Evolutionary conservation across 2,113 vertebrate genomes (phyloP).

Genomic region (Phrynosoma platyrhinos): DNA sequence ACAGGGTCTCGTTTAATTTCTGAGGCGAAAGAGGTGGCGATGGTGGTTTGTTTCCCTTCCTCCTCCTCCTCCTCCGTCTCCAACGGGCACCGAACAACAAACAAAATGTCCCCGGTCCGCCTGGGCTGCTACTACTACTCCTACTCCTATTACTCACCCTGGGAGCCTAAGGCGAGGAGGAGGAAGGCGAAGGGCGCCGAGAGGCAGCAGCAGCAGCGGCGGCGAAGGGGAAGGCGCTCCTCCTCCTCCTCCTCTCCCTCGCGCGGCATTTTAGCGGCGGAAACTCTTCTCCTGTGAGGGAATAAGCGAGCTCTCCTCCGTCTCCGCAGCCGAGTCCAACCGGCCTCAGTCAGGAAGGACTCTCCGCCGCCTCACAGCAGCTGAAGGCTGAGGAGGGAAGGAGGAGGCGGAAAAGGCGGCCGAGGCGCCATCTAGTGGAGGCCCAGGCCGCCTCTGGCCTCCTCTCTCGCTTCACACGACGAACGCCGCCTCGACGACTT

Average conservation of each 20-base stretch:
- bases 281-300: background rate
- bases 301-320: conserved; percentile 12
- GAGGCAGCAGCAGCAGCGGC: background rate
- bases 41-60: background rate
- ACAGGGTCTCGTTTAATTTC: background rate
- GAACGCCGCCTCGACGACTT: too few relatives aligned
- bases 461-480: too few relatives aligned
- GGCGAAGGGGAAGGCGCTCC: conserved; percentile 30
- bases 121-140: background rate
- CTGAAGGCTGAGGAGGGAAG: background rate
- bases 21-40: background rate
- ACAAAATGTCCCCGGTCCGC: conserved; percentile 41
- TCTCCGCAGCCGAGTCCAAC: conserved; percentile 30
- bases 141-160: conserved; percentile 55
- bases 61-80: background rate
- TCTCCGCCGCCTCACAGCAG: conserved; percentile 31
- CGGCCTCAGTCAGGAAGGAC: conserved; percentile 49
- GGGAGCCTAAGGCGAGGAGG: background rate
- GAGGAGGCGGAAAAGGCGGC: background rate
- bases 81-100: background rate
- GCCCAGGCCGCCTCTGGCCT: background rate
- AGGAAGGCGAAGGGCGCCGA: conserved; percentile 15
- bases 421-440: conserved; percentile 51
- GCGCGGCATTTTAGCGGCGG: conserved; percentile 50
- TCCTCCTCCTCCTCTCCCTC: conserved; percentile 34